A percentile compares a stretch with the other conserved stretches of the same genome.
phyloP scores from a whole-genome alignment of 2,113 vertebrate species.

The Boulengerochromis microlepis region DNA sequence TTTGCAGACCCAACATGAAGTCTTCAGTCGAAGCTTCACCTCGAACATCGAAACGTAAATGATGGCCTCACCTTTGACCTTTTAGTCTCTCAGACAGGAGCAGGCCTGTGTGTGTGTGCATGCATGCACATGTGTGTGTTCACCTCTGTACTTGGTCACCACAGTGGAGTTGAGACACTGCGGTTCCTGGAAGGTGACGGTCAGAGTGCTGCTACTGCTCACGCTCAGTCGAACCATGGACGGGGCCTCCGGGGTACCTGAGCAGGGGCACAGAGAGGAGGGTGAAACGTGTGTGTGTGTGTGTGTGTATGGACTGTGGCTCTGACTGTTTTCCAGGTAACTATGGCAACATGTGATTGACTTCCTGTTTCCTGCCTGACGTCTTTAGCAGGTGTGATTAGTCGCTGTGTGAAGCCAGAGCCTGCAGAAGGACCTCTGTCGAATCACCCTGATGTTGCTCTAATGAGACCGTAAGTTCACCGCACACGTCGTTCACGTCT shows the following conservation, averaged over 20 bases:
- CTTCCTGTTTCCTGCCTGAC: not conserved
- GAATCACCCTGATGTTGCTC: not conserved
- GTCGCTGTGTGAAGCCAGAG: not conserved
- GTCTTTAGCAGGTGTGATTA: not conserved
- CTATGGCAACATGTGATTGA: not conserved
- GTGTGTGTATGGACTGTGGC: not conserved
- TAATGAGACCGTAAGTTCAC: not conserved
- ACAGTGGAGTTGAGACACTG: conserved; percentile 85
- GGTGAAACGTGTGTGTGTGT: not conserved
- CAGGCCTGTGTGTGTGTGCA: not conserved
- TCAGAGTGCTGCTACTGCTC: conserved; percentile 85
- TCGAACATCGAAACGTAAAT: not conserved
- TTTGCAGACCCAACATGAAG: not conserved
- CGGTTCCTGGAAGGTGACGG: conserved; percentile 93
- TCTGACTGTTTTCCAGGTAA: not conserved
- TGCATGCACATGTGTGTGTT: not conserved
- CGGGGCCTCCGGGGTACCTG: conserved; percentile 88
- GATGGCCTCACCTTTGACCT: not conserved
- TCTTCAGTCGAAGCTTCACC: not conserved
- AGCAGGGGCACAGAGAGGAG: not conserved
- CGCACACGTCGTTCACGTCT: not conserved
- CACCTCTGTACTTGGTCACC: conserved; percentile 95
- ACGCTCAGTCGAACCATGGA: conserved; percentile 84
- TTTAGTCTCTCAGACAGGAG: not conserved
- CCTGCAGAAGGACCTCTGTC: not conserved